Evolutionary conservation across 2,113 vertebrate genomes (phyloP).

Genomic region (Carettochelys insculpta): DNA sequence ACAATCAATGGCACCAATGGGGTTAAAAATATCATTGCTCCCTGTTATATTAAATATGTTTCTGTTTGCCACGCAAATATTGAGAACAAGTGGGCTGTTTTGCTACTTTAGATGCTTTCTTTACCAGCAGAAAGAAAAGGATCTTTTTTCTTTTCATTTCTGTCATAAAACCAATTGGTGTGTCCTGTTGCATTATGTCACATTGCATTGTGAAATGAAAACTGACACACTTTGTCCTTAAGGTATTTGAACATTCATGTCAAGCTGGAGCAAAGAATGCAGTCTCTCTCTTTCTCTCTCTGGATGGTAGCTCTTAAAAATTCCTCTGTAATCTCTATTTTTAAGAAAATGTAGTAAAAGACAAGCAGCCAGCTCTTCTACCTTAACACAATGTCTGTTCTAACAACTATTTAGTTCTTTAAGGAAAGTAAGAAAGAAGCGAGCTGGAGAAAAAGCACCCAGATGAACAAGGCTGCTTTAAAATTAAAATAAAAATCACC

Average conservation of each 20-base stretch:
- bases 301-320: constrained; percentile 40
- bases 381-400: not conserved
- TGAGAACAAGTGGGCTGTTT: not conserved
- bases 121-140: constrained; percentile 33
- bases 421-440: not conserved
- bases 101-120: constrained; percentile 35
- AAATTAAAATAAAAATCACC: not conserved
- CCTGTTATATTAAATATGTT: fast-evolving
- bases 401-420: constrained; percentile 21
- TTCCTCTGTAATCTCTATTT: constrained; percentile 38
- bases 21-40: not conserved
- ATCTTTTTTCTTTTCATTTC: constrained; percentile 50
- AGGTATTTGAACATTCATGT: constrained; percentile 68
- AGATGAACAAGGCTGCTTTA: not conserved
- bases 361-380: not conserved
- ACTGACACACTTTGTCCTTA: constrained; percentile 58
- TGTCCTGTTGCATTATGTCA: constrained; percentile 63
- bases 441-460: not conserved
- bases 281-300: constrained; percentile 10
- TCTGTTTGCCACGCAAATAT: not conserved
- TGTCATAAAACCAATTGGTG: constrained; percentile 63
- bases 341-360: not conserved
- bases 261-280: constrained; percentile 35
- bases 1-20: not conserved
- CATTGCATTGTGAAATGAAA: constrained; percentile 47